Base-by-base conservation (phyloP, 2,888 invertebrate species). In the Leptinotarsa haldemani region DNA sequence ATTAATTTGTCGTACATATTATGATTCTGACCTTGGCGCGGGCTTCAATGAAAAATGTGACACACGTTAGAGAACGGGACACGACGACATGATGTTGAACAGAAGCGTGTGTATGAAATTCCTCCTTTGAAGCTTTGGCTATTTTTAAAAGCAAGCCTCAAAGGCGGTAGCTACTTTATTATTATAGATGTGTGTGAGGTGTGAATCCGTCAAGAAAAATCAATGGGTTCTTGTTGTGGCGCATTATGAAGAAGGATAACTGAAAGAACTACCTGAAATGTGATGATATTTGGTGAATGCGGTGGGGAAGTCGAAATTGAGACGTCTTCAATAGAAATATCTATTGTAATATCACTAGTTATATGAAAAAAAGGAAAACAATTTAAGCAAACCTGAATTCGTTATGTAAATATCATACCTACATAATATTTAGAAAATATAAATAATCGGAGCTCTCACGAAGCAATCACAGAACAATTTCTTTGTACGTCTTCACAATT, bases 31-130 rank as follows among this genome's bases (percentile, higher is more conserved):
- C 61, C 61, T 61, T 61, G 61, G 30, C 40, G 25, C n/a, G 12
- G 61, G 40, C 61, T 40, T 61, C 61, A 25, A 61, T 40, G 20
- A 61, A 61, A 61, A n/a, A 30, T 61, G 40, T 61, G 61, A 61
- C 20, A 61, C 25, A 61, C 40, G 61, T 40, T 30, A 9, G 61
- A 9, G 25, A 40, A 61, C 25, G 61, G 25, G 61, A 61, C 13
- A 30, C 40, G 30, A 61, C 30, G 61, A 61, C 25, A 61, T 61
- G 13, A 16, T 30, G 30, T 0, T 56, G 22, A 56, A 13, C 56
- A 56, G 56, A 56, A 56, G 56, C 56, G 56, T 56, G 25, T 22
- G 22, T 25, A 20, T 4, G 56, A 22, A 22, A 56, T 56, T 56
- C 16, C 22, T 56, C 56, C 56, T 56, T 56, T 56, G 56, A 56